Percentiles rank a stretch among this genome's conserved stretches.
These are phyloP conservation scores for Smutsia temminckii DNA, from an alignment of 2,797 vertebrate species.

Conservation along the genomic window DNA sequence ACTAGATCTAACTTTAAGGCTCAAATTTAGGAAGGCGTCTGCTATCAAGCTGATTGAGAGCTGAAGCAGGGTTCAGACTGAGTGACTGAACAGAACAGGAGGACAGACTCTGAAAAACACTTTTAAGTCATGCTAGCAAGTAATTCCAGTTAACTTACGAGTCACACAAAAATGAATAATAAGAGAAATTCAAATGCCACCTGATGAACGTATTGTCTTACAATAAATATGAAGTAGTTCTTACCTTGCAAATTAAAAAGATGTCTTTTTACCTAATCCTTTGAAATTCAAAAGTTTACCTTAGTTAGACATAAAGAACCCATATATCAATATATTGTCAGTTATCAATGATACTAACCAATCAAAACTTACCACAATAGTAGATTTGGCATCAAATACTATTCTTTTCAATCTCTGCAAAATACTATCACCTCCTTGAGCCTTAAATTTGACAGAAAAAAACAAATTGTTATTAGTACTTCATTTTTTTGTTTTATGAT, in stretches of 20 bases:
- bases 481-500: not conserved
- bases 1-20: not conserved
- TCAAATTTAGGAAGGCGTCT: not conserved
- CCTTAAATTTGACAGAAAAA: slow-evolving; percentile 87
- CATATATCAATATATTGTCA: not conserved
- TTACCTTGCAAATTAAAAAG: not conserved
- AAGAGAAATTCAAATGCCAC: not conserved
- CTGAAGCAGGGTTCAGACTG: not conserved
- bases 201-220: not conserved
- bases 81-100: not conserved
- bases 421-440: slow-evolving; percentile 95
- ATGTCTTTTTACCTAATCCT: not conserved
- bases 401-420: slow-evolving; percentile 95
- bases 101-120: not conserved
- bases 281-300: not conserved
- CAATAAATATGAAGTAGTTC: not conserved
- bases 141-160: not conserved
- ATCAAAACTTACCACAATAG: slow-evolving; percentile 91
- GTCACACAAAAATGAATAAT: not conserved
- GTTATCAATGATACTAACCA: not conserved
- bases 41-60: too few species aligned
- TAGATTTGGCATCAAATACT: slow-evolving; percentile 94
- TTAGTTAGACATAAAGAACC: not conserved
- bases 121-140: not conserved
- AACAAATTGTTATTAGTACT: slow-evolving; percentile 41